Evolutionary conservation across 2,113 vertebrate species (phyloP).

Genomic region (Trichomycterus rosablanca): DNA sequence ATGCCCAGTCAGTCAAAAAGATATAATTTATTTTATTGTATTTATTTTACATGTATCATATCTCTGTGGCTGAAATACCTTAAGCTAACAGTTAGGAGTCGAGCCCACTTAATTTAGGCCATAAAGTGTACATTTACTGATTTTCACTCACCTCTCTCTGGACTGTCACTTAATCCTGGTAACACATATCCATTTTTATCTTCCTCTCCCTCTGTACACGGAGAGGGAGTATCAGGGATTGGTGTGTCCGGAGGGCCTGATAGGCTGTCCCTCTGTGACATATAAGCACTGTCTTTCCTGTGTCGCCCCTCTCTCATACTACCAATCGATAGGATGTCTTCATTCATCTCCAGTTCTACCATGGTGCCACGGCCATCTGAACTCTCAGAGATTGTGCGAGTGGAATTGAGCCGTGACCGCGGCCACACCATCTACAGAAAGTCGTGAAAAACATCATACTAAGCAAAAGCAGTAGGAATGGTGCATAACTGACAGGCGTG

Average conservation of each 20-base stretch:
- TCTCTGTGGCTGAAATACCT: no score
- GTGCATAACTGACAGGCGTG: no score
- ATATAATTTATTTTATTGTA: no score
- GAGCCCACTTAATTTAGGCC: no score
- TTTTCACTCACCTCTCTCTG: constrained; percentile 63
- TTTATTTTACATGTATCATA: no score
- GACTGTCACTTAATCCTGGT: constrained; percentile 71
- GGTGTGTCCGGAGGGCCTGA: constrained; percentile 56
- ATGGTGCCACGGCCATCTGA: constrained; percentile 78
- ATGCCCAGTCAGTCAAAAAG: no score
- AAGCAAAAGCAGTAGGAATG: neutral
- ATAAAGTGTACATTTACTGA: neutral
- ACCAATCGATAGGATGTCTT: constrained; percentile 64
- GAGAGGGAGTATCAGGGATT: constrained; percentile 59
- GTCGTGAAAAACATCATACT: constrained; percentile 5
- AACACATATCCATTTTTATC: constrained; percentile 86
- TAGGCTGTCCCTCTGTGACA: constrained; percentile 78
- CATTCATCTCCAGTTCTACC: constrained; percentile 74
- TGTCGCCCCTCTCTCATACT: constrained; percentile 69
- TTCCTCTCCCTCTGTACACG: constrained; percentile 72
- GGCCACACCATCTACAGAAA: constrained; percentile 45
- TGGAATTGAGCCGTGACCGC: constrained; percentile 70
- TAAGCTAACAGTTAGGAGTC: no score
- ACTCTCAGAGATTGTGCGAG: constrained; percentile 79
- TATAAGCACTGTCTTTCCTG: constrained; percentile 83